Evolutionary conservation across 2,888 invertebrate genomes (phyloP), one percentile per base, ranked within the genome.

Genomic region (Drosophila tanythrix): DNA sequence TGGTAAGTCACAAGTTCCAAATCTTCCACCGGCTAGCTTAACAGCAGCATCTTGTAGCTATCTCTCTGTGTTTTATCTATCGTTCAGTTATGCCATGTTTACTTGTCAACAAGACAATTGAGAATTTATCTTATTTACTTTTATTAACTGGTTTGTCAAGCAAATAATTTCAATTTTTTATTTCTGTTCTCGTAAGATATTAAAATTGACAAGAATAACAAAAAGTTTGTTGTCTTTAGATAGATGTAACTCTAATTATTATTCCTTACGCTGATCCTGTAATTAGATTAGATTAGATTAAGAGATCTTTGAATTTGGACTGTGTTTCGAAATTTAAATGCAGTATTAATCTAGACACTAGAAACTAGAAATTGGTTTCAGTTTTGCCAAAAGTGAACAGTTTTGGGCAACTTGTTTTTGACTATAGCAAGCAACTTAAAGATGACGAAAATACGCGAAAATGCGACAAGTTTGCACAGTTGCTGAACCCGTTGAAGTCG

Each of bases 1-100:
- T 92, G 87, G 93, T 92, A 60, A 70, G 81, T 53, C 48, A 13
- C 7, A 36, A 21, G 2, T 18, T 21, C 8, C 3, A 52, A 3
- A 48, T 21, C 46, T 7, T 11, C 21, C 52, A 33, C 15, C 21
- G 11, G 29, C 10, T 18, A 8, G 29, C 4, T 29, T 8, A 29
- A n/a, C 51, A 40, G 5, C 29, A 15, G 10, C 11, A 4, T 52
- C 25, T 18, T 33, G 15, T 7, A 11, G 3, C 33, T 33, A 3
- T 11, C 33, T 33, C 3, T 33, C 10, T 33, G 11, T 10, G 11
- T 33, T 40, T 40, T 11, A 11, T n/a, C n/a, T n/a, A n/a, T 11
- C n/a, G 10, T n/a, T 40, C 40, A 40, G 40, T 10, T 11, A 40
- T 10, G 10, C 4, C n/a, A 10, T n/a, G 21, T 43, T 21, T 21